Conservation (phyloP, 53 echinoderm and acorn worm genomes). For the Echinometra lucunter region DNA sequence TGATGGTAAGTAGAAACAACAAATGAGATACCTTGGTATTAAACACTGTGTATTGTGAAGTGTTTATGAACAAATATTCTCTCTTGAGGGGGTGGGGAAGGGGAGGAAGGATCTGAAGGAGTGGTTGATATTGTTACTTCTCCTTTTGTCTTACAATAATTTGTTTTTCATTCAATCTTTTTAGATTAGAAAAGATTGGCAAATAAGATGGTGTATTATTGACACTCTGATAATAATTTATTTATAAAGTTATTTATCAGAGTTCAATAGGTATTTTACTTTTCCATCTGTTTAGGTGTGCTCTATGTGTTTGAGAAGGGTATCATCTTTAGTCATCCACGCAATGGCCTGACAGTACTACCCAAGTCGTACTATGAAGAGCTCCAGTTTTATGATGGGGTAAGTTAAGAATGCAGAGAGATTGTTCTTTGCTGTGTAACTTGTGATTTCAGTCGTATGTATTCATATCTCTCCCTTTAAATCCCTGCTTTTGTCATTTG, state of each 20-base stretch:
- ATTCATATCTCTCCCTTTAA: not conserved
- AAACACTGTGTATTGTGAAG: too few relatives aligned
- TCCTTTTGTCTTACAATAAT: too few relatives aligned
- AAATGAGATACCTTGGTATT: not conserved
- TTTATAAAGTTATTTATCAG: not conserved
- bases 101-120: too few relatives aligned
- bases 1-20: slow-evolving; percentile 77
- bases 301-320: slow-evolving; percentile 91
- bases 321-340: slow-evolving; percentile 81
- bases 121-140: too few relatives aligned
- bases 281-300: slow-evolving; percentile 71
- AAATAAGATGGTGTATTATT: too few relatives aligned
- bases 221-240: too few relatives aligned
- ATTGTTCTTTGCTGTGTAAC: not conserved
- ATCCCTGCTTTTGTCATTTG: not conserved
- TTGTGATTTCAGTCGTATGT: not conserved
- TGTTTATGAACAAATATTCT: too few relatives aligned
- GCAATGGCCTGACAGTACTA: slow-evolving; percentile 84
- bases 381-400: slow-evolving; percentile 93
- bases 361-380: slow-evolving; percentile 94
- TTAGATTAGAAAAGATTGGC: too few relatives aligned
- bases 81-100: too few relatives aligned
- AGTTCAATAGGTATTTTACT: not conserved
- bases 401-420: slow-evolving; percentile 53
- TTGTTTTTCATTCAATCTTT: too few relatives aligned